A percentile compares a stretch with the other conserved stretches of the same genome.
Evolutionary conservation across 2,797 vertebrate genomes (phyloP).

Genomic region (Botia almorhae): DNA sequence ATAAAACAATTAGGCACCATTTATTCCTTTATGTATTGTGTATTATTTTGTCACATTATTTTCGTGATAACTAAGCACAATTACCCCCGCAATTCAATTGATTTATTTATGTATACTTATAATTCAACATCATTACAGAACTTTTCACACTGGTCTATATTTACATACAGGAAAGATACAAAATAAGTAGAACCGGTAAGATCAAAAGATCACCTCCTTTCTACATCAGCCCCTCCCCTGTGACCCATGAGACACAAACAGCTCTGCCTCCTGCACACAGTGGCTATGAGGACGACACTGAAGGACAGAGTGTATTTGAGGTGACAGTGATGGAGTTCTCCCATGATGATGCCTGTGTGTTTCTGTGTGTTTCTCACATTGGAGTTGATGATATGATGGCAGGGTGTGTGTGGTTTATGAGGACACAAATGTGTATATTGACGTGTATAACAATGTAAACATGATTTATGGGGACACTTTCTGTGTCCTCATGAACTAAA

Average conservation of each 20-base stretch:
- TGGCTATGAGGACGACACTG: conserved; percentile 42
- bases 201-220: conserved; percentile 58
- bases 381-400: conserved; percentile 29
- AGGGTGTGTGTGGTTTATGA: not conserved
- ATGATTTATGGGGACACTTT: too few species aligned
- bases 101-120: too few species aligned
- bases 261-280: conserved; percentile 45
- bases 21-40: too few species aligned
- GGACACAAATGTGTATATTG: too few species aligned
- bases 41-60: too few species aligned
- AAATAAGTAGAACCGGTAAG: conserved; percentile 50
- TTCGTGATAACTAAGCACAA: too few species aligned
- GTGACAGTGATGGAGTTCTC: conserved; percentile 75
- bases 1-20: not conserved
- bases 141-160: too few species aligned
- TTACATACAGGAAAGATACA: not conserved
- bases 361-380: conserved; percentile 64
- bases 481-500: too few species aligned
- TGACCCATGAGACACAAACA: conserved; percentile 66
- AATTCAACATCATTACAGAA: too few species aligned
- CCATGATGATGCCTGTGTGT: conserved; percentile 54
- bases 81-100: too few species aligned
- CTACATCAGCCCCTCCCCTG: conserved; percentile 64
- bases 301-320: conserved; percentile 61
- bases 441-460: too few species aligned